These are phyloP conservation scores for Tiliacea citrago DNA, from an alignment of 2,888 invertebrate genomes.

Conservation along the genomic window DNA sequence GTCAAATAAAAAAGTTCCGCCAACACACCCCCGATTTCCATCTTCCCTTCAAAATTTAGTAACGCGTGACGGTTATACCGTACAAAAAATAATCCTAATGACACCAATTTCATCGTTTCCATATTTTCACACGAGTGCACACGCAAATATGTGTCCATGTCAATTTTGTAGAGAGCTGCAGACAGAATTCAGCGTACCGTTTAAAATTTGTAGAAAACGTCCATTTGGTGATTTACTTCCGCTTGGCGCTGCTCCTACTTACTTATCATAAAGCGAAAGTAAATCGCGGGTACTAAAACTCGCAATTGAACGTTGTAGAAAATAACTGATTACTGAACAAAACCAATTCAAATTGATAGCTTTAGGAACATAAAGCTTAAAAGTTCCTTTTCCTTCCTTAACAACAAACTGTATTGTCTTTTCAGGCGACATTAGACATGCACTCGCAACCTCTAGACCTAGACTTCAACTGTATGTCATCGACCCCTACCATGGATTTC, in stretches of 20 bases:
- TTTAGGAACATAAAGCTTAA: neutral
- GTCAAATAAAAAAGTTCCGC: slow-evolving; percentile 6
- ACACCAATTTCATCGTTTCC: slow-evolving; percentile 43
- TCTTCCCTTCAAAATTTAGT: slow-evolving; percentile 1
- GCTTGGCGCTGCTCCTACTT: neutral
- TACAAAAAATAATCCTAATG: slow-evolving; percentile 25
- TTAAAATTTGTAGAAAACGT: slow-evolving; percentile 38
- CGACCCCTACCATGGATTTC: slow-evolving; percentile 87
- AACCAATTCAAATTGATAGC: neutral
- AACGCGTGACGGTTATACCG: slow-evolving; percentile 11
- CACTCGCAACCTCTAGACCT: slow-evolving; percentile 87
- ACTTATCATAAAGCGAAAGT: neutral
- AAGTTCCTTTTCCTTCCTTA: neutral
- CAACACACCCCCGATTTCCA: slow-evolving; percentile 6
- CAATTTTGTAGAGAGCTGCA: slow-evolving; percentile 50
- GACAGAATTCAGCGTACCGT: slow-evolving; percentile 35
- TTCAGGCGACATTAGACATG: slow-evolving; percentile 84
- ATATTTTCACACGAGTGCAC: slow-evolving; percentile 57
- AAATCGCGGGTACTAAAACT: neutral
- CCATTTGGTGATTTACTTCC: slow-evolving; percentile 19
- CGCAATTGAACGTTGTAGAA: neutral
- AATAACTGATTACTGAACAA: neutral
- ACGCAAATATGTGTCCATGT: slow-evolving; percentile 43
- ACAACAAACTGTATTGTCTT: slow-evolving; percentile 24
- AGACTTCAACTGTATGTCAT: slow-evolving; percentile 88